Base-by-base conservation (phyloP, 2,888 invertebrate species). In the Lissocephala sabroskyi region DNA sequence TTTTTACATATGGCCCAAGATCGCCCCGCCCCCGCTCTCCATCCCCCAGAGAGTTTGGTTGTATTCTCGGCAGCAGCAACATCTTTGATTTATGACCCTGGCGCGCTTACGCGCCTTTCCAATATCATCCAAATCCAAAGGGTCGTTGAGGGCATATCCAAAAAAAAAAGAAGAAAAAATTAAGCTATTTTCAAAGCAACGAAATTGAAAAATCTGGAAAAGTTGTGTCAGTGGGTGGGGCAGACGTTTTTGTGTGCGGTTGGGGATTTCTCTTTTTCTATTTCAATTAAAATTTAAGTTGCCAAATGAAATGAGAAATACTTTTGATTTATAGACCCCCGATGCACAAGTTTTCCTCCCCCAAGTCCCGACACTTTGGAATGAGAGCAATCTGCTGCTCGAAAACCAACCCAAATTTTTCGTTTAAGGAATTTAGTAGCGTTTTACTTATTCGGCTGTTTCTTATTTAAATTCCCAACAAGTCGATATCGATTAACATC, bases 281-380 rank as follows among this genome's bases (percentile, higher is more conserved):
- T 71, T 67, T 67, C 73, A 71, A 67, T 67, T 71, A 73, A 67
- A 70, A 59, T 64, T 61, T 49, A 64, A 67, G 61, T 67, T 64
- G 71, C 66, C 66, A 74, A 74, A 62, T 18, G 9, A 23, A 18
- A 28, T 42, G 39, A 41, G 32, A 60, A 55, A 66, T 74, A 49
- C 23, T 51, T 45, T 56, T 71, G 76, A 67, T 76, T 67, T 67
- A 67, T 73, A 67, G 42, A 19, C 44, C 6, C n/a, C 18, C n/a
- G 17, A 23, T 23, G 23, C 23, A 23, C 23, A n/a, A n/a, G n/a
- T n/a, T n/a, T n/a, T n/a, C n/a, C n/a, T n/a, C n/a, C n/a, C n/a
- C n/a, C n/a, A n/a, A n/a, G n/a, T n/a, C n/a, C n/a, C n/a, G n/a
- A n/a, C n/a, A n/a, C n/a, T n/a, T n/a, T n/a, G n/a, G n/a, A n/a